Conservation (phyloP, 2,888 invertebrate genomes). For the Zele albiditarsus region DNA sequence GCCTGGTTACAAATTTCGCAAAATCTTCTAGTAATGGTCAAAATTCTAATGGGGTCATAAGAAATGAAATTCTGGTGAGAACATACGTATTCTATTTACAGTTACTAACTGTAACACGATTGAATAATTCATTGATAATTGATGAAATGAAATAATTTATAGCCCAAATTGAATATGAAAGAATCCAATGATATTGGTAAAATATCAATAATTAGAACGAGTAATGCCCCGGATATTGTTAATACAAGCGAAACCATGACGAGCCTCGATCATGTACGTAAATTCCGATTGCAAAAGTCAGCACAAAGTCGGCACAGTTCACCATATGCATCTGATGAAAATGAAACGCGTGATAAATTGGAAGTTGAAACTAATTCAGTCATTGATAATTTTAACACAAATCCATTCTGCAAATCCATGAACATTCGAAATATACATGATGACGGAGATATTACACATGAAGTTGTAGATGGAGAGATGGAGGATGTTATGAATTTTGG, state of each 20-base stretch:
- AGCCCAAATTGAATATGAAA: conserved; percentile 51
- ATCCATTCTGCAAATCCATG: neutral
- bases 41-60: conserved; percentile 52
- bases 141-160: conserved; percentile 18
- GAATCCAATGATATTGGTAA: conserved; percentile 54
- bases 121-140: neutral
- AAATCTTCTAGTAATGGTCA: conserved; percentile 54
- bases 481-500: conserved; percentile 45
- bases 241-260: conserved; percentile 61
- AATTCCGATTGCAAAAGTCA: conserved; percentile 62
- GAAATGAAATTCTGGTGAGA: conserved; percentile 58
- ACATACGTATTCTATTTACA: conserved; percentile 4
- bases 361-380: neutral
- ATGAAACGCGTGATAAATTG: conserved; percentile 24
- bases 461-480: conserved; percentile 43
- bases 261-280: conserved; percentile 61
- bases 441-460: conserved; percentile 4
- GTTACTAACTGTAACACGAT: neutral
- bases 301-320: conserved; percentile 48
- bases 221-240: conserved; percentile 29
- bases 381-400: neutral
- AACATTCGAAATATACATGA: conserved; percentile 42
- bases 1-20: conserved; percentile 49
- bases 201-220: conserved; percentile 40
- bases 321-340: conserved; percentile 30